Percentiles rank a stretch among this genome's conserved stretches.
Conservation (phyloP, 2,113 vertebrate species). For the Entomyzon cyanotis region DNA sequence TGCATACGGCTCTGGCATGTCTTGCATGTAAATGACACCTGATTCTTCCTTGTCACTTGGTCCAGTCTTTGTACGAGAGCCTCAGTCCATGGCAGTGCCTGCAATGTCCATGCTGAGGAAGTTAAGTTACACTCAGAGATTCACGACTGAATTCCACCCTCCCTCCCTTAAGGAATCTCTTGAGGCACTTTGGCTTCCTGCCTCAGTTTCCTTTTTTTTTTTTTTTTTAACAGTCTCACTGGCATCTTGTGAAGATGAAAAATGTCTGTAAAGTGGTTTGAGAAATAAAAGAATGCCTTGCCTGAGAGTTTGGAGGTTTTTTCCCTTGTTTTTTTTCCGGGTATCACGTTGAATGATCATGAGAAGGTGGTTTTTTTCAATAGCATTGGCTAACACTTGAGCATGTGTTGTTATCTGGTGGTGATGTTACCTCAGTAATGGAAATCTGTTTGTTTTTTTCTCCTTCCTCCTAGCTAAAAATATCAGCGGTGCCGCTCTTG, state of each 20-base stretch:
- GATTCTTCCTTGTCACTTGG: neutral
- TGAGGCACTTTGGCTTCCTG: neutral
- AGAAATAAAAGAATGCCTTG: constrained; percentile 4
- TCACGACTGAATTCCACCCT: neutral
- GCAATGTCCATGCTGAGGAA: neutral
- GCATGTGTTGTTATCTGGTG: constrained; percentile 12
- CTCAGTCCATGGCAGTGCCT: neutral
- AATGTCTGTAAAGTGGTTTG: constrained; percentile 1
- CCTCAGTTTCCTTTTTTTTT: neutral
- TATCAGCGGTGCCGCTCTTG: constrained; percentile 65
- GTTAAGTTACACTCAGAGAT: neutral
- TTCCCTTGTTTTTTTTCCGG: neutral
- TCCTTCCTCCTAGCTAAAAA: constrained; percentile 74
- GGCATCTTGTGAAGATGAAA: neutral
- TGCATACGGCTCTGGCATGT: neutral
- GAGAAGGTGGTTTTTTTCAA: neutral
- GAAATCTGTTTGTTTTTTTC: constrained; percentile 24
- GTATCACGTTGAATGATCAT: neutral
- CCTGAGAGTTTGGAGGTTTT: neutral
- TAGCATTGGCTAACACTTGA: neutral
- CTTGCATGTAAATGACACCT: constrained; percentile 8
- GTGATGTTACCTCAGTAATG: constrained; percentile 31
- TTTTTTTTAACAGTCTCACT: neutral
- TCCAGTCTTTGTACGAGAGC: neutral
- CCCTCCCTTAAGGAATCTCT: neutral